Base-by-base conservation (phyloP, 2,113 vertebrate genomes). In the Atherinomorus stipes region DNA sequence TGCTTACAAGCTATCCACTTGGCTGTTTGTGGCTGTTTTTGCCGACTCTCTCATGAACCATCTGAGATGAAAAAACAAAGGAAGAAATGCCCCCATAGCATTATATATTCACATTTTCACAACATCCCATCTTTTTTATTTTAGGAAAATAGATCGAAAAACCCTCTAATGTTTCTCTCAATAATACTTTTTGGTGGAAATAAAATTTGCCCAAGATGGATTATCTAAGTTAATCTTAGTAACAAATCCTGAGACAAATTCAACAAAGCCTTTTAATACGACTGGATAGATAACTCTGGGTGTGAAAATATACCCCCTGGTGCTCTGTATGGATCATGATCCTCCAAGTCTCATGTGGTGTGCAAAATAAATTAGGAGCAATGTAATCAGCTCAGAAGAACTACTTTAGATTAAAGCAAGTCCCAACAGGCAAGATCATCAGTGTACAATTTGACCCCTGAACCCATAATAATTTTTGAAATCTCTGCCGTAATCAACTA, bases 401-500 rank as follows among this genome's bases (percentile, higher is more conserved):
- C 81, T 40, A 64, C 56, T 53, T 74, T 63, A 83, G 76, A 91
- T 91, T 85, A 88, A 76, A 82, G 60, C 65, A 65, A 67, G 79
- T 86, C 85, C 85, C 89, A 51, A 80, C 71, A 80, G 85, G 81
- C 75, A 42, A 57, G 71, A 77, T 74, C 69, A 78, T 77, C 73
- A 62, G 38, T 67, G 61, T 79, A 81, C 78, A 84, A 84, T 88
- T 64, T 88, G 81, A 91, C 86, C 91, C 76, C 67, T 84, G 78
- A 87, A 85, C 86, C 78, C 81, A 73, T 78, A 81, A 83, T 92
- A 85, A 85, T 90, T 83, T 89, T 81, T 74, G 74, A 89, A 89
- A 90, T 90, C 85, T 83, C 73, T 0, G 23, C 58, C 73, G 76
- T 90, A 91, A 91, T 86, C 58, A 49, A 86, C 79, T 74, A 81